Percentiles rank a stretch among this genome's conserved stretches.
Conservation (phyloP, 2,888 invertebrate species). For the Celastrina argiolus region DNA sequence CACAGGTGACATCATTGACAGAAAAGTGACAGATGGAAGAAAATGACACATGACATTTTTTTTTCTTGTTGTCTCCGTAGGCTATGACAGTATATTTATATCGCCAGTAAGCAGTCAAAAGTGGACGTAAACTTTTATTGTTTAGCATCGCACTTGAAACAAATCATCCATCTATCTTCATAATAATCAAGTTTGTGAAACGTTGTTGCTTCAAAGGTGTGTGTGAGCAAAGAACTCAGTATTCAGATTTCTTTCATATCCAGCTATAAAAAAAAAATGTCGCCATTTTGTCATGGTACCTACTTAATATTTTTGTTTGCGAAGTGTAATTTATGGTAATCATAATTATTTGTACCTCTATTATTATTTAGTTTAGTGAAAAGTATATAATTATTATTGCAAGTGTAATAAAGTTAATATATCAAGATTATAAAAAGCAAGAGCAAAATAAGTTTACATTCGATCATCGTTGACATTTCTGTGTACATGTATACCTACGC, state of each 20-base stretch:
- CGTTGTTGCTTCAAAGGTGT: too few species aligned
- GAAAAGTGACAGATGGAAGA: background rate
- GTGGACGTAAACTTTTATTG: too few species aligned
- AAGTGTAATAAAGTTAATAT: background rate
- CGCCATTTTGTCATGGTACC: conserved; percentile 29
- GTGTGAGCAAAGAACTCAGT: too few species aligned
- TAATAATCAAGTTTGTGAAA: too few species aligned
- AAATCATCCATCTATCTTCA: too few species aligned
- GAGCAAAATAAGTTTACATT: background rate
- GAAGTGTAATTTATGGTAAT: background rate
- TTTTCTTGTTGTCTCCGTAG: too few species aligned
- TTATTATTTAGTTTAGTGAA: background rate
- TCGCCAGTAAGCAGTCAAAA: too few species aligned
- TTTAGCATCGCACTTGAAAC: too few species aligned
- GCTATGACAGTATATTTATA: too few species aligned
- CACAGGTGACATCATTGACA: conserved; percentile 25
- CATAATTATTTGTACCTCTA: background rate
- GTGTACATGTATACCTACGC: background rate
- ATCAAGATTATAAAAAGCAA: background rate
- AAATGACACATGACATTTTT: background rate
- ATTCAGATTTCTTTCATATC: too few species aligned
- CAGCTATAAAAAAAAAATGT: background rate
- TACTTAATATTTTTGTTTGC: conserved; percentile 2
- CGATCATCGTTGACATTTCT: background rate
- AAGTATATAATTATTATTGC: background rate